Conservation (phyloP, 2,797 vertebrate species). For the Chiloscyllium punctatum region DNA sequence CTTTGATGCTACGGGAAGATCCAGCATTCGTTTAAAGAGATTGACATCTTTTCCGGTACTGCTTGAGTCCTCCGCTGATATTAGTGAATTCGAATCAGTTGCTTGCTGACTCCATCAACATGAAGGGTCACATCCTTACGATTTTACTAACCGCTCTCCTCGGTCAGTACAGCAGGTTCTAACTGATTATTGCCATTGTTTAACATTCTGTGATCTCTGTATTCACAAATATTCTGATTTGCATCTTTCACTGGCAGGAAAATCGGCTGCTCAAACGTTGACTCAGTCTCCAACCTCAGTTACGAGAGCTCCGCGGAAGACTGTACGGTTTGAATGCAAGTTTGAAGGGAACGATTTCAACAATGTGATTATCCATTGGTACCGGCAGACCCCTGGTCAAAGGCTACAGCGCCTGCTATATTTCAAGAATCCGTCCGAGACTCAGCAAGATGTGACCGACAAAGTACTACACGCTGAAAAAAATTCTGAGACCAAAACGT, state of each 20-base stretch:
- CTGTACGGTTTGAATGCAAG: not conserved
- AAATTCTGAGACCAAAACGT: not conserved
- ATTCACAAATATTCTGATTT: not conserved
- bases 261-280: not conserved
- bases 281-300: conserved; percentile 23
- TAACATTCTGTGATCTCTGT: not conserved
- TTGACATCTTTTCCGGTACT: not conserved
- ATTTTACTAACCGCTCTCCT: not conserved
- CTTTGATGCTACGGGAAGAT: not conserved
- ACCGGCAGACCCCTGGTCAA: conserved; percentile 41
- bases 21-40: no score
- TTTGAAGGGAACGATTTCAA: not conserved
- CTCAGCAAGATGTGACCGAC: not conserved
- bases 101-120: not conserved
- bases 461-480: not conserved
- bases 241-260: not conserved
- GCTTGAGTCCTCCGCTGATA: not conserved
- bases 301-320: not conserved
- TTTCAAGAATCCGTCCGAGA: not conserved
- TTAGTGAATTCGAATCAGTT: not conserved
- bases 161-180: not conserved
- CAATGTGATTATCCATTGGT: conserved; percentile 39
- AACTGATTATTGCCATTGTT: not conserved
- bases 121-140: not conserved
- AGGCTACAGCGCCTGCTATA: not conserved